A percentile compares a stretch with the other conserved stretches of the same genome.
Conservation (phyloP, 2,797 vertebrate species). For the Rousettus madagascariensis region DNA sequence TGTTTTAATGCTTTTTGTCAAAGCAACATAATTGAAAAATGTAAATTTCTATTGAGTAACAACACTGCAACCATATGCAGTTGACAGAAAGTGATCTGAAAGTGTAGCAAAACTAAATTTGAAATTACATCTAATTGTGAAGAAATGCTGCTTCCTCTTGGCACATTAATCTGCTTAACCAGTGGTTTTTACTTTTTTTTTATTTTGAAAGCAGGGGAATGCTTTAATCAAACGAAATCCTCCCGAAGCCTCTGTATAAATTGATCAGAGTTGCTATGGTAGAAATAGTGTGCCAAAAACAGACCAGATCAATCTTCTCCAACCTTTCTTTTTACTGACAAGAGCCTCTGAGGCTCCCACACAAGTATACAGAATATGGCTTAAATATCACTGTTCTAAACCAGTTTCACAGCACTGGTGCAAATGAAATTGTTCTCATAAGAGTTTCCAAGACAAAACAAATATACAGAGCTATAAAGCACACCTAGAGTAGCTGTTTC, state of each 20-base stretch:
- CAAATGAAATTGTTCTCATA: neutral
- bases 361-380: neutral
- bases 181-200: neutral
- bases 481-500: neutral
- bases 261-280: neutral
- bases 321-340: neutral
- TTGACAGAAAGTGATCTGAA: slow-evolving; percentile 32
- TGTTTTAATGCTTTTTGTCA: slow-evolving; percentile 22
- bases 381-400: neutral
- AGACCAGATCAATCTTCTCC: neutral
- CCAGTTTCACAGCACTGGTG: neutral
- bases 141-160: slow-evolving; percentile 11
- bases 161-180: slow-evolving; percentile 1
- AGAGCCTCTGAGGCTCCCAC: neutral
- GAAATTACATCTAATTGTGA: slow-evolving; percentile 34
- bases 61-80: neutral
- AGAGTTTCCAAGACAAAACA: neutral
- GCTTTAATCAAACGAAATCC: neutral
- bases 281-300: neutral
- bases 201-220: neutral
- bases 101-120: neutral
- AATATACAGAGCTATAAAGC: neutral
- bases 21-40: slow-evolving; percentile 42
- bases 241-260: neutral
- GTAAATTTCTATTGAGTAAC: neutral